Evolutionary conservation across 2,113 vertebrate species (phyloP).

Genomic region (Cairina moschata): DNA sequence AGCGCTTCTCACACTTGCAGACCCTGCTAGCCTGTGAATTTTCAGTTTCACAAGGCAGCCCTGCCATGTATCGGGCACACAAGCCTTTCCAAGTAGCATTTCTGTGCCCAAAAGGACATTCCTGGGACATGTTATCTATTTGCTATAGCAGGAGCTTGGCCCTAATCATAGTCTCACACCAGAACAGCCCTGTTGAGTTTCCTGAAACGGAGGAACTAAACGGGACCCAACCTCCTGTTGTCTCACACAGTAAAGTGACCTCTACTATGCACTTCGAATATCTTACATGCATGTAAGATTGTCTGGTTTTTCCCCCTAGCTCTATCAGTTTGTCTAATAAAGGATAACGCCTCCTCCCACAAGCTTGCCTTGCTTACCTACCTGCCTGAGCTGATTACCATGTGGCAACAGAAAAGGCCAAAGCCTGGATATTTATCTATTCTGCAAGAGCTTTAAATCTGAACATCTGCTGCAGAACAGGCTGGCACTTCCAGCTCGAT

Average conservation of each 20-base stretch:
- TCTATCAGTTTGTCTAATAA: background rate
- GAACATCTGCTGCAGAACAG: conserved; percentile 25
- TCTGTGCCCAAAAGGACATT: background rate
- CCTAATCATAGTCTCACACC: background rate
- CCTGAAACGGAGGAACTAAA: background rate
- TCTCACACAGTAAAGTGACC: background rate
- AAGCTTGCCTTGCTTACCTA: background rate
- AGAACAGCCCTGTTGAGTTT: background rate
- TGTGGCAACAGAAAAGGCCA: background rate
- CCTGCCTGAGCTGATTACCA: background rate
- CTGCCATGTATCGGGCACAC: background rate
- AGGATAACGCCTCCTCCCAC: background rate
- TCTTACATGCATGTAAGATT: background rate
- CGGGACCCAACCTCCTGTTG: background rate
- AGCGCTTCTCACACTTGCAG: background rate
- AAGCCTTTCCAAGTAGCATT: background rate
- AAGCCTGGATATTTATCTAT: background rate
- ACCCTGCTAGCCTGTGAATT: background rate
- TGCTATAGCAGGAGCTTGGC: background rate
- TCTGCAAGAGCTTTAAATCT: background rate
- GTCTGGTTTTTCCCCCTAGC: background rate
- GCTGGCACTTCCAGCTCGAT: conserved; percentile 4
- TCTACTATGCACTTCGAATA: background rate
- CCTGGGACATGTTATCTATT: background rate
- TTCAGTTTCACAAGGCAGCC: background rate